Conservation (phyloP, 2,888 invertebrate species). For the Oegoconia quadripuncta region DNA sequence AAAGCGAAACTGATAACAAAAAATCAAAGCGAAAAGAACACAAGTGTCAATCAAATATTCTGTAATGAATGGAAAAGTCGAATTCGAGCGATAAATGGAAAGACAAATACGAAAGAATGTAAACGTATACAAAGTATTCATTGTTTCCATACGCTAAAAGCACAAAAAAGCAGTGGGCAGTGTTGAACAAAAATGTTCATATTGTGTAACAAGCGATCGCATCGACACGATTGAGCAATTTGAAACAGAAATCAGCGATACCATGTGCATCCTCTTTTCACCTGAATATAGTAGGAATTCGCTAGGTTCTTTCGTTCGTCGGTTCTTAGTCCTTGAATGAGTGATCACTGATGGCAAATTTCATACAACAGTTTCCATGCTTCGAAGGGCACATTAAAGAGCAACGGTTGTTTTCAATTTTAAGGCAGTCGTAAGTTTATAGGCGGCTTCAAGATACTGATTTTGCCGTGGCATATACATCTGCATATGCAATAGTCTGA, state of each 20-base stretch:
- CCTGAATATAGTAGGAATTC: too few species aligned
- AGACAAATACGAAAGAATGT: conserved; percentile 43
- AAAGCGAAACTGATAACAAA: too few species aligned
- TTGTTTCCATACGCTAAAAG: conserved; percentile 45
- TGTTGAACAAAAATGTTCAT: conserved; percentile 54
- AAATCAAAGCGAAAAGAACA: conserved; percentile 21
- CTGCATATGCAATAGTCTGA: too few species aligned
- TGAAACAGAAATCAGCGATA: conserved; percentile 22
- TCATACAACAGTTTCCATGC: too few species aligned
- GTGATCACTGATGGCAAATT: too few species aligned
- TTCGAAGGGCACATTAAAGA: too few species aligned
- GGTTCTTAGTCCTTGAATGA: too few species aligned
- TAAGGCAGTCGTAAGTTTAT: too few species aligned
- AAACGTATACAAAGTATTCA: conserved; percentile 36
- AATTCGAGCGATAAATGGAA: conserved; percentile 49
- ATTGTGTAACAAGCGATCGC: conserved; percentile 41
- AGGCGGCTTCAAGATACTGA: too few species aligned
- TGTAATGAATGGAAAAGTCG: conserved; percentile 35
- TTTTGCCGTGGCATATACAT: too few species aligned
- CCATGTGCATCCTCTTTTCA: background rate
- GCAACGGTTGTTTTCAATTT: too few species aligned
- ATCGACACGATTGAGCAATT: conserved; percentile 46
- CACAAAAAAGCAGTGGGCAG: conserved; percentile 44
- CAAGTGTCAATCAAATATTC: conserved; percentile 7
- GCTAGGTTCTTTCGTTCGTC: too few species aligned